Conservation (phyloP, 2,113 vertebrate species). For the Columbina picui region DNA sequence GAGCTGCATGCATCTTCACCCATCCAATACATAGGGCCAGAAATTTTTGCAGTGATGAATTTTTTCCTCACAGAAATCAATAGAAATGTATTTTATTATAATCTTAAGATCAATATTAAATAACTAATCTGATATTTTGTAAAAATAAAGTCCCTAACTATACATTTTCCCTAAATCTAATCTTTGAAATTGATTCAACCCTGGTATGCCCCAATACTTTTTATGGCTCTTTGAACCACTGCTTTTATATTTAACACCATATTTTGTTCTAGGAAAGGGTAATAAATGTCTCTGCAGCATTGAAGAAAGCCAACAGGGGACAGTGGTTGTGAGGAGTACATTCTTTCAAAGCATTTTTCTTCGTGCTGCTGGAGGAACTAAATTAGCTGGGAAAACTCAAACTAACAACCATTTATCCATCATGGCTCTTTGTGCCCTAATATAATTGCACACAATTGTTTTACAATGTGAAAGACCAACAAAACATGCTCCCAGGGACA, state of each 20-base stretch:
- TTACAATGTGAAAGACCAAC: not conserved
- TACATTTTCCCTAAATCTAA: conserved; percentile 68
- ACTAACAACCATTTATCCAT: conserved; percentile 40
- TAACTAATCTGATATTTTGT: conserved; percentile 49
- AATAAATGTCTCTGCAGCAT: conserved; percentile 48
- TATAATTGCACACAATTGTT: conserved; percentile 4
- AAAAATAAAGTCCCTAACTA: conserved; percentile 31
- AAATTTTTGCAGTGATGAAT: conserved; percentile 23
- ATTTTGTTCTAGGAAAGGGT: conserved; percentile 38
- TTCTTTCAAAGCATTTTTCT: conserved; percentile 40
- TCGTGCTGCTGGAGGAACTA: conserved; percentile 13
- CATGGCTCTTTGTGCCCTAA: not conserved
- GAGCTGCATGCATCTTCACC: not conserved
- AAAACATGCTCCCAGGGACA: not conserved
- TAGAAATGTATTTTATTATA: conserved; percentile 59
- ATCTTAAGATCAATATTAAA: conserved; percentile 75
- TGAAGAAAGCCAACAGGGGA: conserved; percentile 44
- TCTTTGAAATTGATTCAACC: conserved; percentile 62
- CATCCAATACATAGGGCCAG: not conserved
- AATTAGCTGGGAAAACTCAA: conserved; percentile 60
- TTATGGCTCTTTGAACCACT: conserved; percentile 49
- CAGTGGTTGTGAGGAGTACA: not conserved
- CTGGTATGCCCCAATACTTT: conserved; percentile 33
- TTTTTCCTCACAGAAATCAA: conserved; percentile 63
- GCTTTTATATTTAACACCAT: conserved; percentile 57